Base-by-base conservation (phyloP, 1,140 invertebrate species). In the Heliconius hermathena region DNA sequence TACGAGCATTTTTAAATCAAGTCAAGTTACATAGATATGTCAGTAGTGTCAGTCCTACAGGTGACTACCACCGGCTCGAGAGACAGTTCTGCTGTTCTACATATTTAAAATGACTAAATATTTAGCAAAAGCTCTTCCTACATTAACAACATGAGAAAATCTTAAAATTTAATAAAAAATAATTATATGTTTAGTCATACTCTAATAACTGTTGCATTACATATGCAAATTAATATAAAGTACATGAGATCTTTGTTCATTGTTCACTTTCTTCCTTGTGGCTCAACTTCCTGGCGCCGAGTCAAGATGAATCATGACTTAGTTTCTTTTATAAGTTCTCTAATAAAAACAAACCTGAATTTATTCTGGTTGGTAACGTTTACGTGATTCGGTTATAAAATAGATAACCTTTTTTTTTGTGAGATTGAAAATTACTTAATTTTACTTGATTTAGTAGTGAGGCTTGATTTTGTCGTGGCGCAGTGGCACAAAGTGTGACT, bases 291-390 rank as follows among this genome's bases (percentile, higher is more conserved):
- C 76, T 77, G 76, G 76, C 76, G 76, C 29, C 33, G 76, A 26
- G 70, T 77, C 76, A 77, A 77, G 76, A 77, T 77, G 70, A 77
- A 72, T 77, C 76, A 77, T 26, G 29, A 8, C 41, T 76, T 29
- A 71, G 76, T 77, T 77, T 77, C 76, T 77, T 77, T 76, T 72
- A 16, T 41, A 29, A 54, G 46, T 49, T n/a, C 38, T 76, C 18
- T 41, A 71, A 77, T 29, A 77, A 77, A 72, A 71, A 77, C 46
- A 74, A 54, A 66, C 72, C 38, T 66, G 3, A 74, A 70, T 54
- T 74, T 11, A 78, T 49, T 78, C 54, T 54, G 54, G 20, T 54
- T 36, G 33, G 33, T 36, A 3, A 73, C 49, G 71, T 70, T 76
- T 76, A 76, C 75, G 75, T 71, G 66, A 71, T 71, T 26, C 16